phyloP scores from a whole-genome alignment of 2,888 invertebrate genomes.

The Eupithecia vulgata region DNA sequence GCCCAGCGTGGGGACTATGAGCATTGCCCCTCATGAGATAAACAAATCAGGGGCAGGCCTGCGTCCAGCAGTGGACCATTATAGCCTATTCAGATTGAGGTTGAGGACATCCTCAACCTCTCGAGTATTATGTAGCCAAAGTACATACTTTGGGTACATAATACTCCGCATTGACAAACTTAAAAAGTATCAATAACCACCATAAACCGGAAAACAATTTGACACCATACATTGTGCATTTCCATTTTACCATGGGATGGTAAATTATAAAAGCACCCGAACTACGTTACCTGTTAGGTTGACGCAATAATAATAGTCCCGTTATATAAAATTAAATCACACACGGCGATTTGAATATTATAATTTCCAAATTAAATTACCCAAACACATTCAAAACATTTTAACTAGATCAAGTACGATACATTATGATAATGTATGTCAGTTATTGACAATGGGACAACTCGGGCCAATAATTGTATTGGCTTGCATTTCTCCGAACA shows the following conservation, averaged over 20 bases:
- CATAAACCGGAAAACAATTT: background rate
- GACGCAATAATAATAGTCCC: background rate
- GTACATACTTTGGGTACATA: too few relatives aligned
- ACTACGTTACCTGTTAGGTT: background rate
- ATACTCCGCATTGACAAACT: too few relatives aligned
- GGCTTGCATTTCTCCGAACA: conserved; percentile 49
- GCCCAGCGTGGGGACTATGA: too few relatives aligned
- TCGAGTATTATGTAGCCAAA: too few relatives aligned
- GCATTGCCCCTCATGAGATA: too few relatives aligned
- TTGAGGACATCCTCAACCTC: too few relatives aligned
- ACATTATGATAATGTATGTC: conserved; percentile 54
- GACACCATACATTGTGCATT: background rate
- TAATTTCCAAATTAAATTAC: background rate
- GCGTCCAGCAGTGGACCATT: too few relatives aligned
- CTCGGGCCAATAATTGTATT: conserved; percentile 57
- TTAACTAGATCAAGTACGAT: conserved; percentile 35
- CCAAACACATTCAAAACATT: conserved; percentile 31
- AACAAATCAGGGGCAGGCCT: too few relatives aligned
- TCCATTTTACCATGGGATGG: background rate
- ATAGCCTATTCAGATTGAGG: too few relatives aligned
- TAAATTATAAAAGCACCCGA: background rate
- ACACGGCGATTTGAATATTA: background rate
- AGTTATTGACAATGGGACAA: conserved; percentile 57
- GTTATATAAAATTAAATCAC: background rate
- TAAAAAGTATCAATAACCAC: too few relatives aligned